phyloP scores from a whole-genome alignment of 2,888 invertebrate genomes.

The Erannis defoliaria region DNA sequence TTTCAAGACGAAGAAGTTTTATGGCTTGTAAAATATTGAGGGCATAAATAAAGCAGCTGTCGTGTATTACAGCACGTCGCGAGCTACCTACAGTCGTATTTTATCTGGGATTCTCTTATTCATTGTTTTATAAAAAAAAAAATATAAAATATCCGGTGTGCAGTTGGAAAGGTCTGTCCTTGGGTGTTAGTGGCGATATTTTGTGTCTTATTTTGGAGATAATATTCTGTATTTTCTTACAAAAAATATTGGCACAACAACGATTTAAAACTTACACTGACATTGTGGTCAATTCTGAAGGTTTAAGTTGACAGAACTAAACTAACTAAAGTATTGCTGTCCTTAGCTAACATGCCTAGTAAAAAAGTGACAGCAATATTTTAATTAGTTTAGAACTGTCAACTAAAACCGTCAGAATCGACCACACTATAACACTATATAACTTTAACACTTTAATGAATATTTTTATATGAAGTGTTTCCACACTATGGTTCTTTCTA shows the following conservation, averaged over 20 bases:
- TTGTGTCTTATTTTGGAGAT: slow-evolving; percentile 32
- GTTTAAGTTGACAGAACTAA: too few relatives aligned
- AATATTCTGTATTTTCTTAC: slow-evolving; percentile 13
- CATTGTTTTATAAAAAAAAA: slow-evolving; percentile 75
- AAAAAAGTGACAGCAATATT: too few relatives aligned
- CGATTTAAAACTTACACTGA: too few relatives aligned
- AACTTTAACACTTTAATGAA: too few relatives aligned
- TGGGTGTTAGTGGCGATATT: slow-evolving; percentile 41
- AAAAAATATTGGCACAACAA: slow-evolving; percentile 5
- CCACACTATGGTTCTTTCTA: too few relatives aligned
- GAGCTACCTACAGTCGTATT: slow-evolving; percentile 76
- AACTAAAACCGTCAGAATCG: too few relatives aligned
- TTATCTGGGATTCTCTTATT: slow-evolving; percentile 80
- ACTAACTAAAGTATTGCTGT: too few relatives aligned
- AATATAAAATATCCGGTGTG: slow-evolving; percentile 54
- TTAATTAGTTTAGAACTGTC: too few relatives aligned
- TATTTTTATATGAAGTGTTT: too few relatives aligned
- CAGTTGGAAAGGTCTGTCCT: slow-evolving; percentile 27
- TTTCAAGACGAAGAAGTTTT: slow-evolving; percentile 80
- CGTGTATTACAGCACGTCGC: slow-evolving; percentile 82
- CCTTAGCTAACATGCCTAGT: too few relatives aligned
- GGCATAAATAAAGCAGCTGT: slow-evolving; percentile 82
- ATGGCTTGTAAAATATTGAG: slow-evolving; percentile 85
- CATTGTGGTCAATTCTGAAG: too few relatives aligned
- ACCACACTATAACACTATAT: too few relatives aligned